These are phyloP conservation scores for Marasmarcha lunaedactyla DNA, from an alignment of 2,888 invertebrate genomes.

Conservation along the genomic window DNA sequence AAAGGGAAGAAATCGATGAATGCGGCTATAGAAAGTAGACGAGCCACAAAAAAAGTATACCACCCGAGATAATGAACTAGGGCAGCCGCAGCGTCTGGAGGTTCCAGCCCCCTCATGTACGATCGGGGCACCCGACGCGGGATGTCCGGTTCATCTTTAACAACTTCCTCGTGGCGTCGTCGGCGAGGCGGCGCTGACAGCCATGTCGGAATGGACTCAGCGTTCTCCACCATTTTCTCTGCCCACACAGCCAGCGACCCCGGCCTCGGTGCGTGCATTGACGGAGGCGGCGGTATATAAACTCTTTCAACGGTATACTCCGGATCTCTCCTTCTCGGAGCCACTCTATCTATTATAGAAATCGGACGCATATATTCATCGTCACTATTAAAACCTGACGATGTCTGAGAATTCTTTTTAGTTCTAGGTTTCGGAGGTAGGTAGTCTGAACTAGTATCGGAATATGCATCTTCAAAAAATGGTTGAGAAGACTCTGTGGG, in stretches of 20 bases:
- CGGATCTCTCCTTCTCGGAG: constrained; percentile 35
- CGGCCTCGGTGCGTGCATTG: constrained; percentile 48
- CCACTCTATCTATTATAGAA: constrained; percentile 49
- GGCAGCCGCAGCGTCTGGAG: constrained; percentile 79
- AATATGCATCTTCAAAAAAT: constrained; percentile 32
- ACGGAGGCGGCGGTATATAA: constrained; percentile 59
- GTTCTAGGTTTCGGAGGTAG: constrained; percentile 25
- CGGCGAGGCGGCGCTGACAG: constrained; percentile 56
- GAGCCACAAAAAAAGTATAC: constrained; percentile 79
- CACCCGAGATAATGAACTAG: constrained; percentile 80
- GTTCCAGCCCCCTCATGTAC: constrained; percentile 75
- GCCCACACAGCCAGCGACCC: constrained; percentile 54
- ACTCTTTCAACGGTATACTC: constrained; percentile 47
- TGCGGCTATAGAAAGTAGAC: constrained; percentile 77
- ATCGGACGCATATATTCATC: constrained; percentile 46
- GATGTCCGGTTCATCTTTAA: constrained; percentile 25
- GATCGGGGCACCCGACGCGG: constrained; percentile 50
- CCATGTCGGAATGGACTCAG: constrained; percentile 65
- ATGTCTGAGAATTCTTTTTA: constrained; percentile 15
- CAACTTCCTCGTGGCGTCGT: constrained; percentile 37
- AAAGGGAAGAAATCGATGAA: constrained; percentile 77
- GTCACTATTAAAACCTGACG: constrained; percentile 35
- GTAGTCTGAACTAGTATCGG: constrained; percentile 39
- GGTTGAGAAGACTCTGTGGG: constrained; percentile 28
- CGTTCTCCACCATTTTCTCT: constrained; percentile 65